Evolutionary conservation across 30 jellyfish, hydroid and myxozoan species (phyloP).

Genomic region (Hydra vulgaris): DNA sequence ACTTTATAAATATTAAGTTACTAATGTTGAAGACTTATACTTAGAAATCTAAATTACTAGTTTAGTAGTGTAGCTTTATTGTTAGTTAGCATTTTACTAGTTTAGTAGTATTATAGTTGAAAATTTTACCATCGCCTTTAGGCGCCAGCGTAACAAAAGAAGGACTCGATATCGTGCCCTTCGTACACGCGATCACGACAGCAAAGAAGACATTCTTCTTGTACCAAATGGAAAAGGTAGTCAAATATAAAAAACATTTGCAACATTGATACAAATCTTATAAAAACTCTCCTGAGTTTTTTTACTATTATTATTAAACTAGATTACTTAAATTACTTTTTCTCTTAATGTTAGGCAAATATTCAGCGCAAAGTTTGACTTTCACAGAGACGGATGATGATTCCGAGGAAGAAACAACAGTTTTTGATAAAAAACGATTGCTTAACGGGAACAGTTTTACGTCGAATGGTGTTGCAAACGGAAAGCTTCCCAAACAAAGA

Average conservation of each 20-base stretch:
- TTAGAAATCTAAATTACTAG: too few relatives aligned
- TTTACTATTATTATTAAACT: too few relatives aligned
- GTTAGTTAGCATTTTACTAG: too few relatives aligned
- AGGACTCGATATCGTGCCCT: constrained; percentile 69
- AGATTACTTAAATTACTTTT: neutral
- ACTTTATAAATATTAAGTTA: too few relatives aligned
- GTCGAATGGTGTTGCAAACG: constrained; percentile 34
- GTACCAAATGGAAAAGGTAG: constrained; percentile 52
- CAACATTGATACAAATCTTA: too few relatives aligned
- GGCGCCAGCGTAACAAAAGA: constrained; percentile 54
- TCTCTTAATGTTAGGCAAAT: constrained; percentile 42
- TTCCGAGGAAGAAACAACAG: constrained; percentile 89
- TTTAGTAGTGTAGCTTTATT: too few relatives aligned
- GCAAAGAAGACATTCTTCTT: constrained; percentile 71
- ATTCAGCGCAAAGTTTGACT: constrained; percentile 74
- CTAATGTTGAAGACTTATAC: too few relatives aligned
- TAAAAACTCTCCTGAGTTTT: too few relatives aligned
- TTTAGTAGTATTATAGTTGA: too few relatives aligned
- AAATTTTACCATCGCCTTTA: constrained; percentile 2
- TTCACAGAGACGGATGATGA: constrained; percentile 91
- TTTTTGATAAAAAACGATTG: constrained; percentile 71
- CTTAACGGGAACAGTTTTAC: constrained; percentile 35
- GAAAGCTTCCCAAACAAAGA: constrained; percentile 46
- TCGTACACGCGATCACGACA: constrained; percentile 61
- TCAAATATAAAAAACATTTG: neutral